phyloP scores from a whole-genome alignment of 2,113 vertebrate genomes.

The Eretmochelys imbricata region DNA sequence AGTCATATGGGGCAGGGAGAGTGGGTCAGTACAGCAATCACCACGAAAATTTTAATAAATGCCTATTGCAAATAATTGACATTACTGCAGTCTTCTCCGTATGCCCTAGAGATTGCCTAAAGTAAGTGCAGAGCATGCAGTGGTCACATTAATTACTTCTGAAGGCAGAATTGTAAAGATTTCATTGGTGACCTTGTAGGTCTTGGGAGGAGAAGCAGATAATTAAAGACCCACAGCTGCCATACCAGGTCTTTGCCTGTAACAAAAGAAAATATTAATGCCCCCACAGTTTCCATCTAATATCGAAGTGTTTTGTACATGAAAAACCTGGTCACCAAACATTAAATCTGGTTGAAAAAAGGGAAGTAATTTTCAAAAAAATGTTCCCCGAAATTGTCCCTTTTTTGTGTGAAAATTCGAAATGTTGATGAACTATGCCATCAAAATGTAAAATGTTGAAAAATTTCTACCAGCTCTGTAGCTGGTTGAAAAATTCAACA shows the following conservation, averaged over 20 bases:
- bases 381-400: background rate
- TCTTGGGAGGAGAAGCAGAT: conserved; percentile 12
- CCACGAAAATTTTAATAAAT: rapidly evolving
- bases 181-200: conserved; percentile 11
- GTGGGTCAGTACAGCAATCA: background rate
- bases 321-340: background rate
- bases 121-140: background rate
- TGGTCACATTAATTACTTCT: background rate
- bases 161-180: conserved; percentile 1
- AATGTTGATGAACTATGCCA: background rate
- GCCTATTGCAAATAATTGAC: background rate
- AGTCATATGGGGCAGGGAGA: background rate
- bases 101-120: background rate
- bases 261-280: conserved; percentile 20
- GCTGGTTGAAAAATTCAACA: background rate
- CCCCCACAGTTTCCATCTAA: background rate
- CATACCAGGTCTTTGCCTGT: background rate
- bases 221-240: conserved; percentile 34
- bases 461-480: background rate
- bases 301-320: conserved; percentile 5
- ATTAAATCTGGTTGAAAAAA: background rate
- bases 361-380: background rate
- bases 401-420: background rate
- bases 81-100: background rate
- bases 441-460: background rate